Conservation (phyloP, 2,797 vertebrate genomes). For the Rhinichthys osculus region DNA sequence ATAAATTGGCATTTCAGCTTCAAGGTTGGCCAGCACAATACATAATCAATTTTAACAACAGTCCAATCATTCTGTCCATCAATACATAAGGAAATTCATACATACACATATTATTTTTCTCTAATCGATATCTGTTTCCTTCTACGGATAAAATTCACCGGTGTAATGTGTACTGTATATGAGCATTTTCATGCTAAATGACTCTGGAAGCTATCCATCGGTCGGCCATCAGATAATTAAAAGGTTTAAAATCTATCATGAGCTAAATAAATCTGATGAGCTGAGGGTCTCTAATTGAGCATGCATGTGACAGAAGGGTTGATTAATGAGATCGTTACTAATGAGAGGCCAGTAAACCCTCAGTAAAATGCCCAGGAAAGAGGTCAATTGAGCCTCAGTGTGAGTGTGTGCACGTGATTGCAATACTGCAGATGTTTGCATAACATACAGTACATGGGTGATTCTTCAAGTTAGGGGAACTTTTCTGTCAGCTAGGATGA, state of each 20-base stretch:
- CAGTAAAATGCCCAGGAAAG: conserved; percentile 42
- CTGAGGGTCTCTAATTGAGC: conserved; percentile 49
- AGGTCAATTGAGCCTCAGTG: conserved; percentile 31
- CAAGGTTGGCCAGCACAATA: background rate
- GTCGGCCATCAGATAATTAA: conserved; percentile 44
- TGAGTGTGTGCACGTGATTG: conserved; percentile 3
- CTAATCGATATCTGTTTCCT: conserved; percentile 22
- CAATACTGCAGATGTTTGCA: conserved; percentile 32
- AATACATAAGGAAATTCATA: conserved; percentile 20
- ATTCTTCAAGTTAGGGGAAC: conserved; percentile 1
- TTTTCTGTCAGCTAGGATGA: background rate
- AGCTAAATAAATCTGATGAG: conserved; percentile 40
- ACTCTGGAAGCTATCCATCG: conserved; percentile 38
- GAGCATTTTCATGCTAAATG: conserved; percentile 38
- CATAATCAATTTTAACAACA: conserved; percentile 20
- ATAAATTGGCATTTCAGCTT: conserved; percentile 5
- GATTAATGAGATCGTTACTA: conserved; percentile 47
- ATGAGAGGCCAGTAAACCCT: conserved; percentile 49
- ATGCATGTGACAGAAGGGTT: conserved; percentile 42
- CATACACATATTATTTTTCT: conserved; percentile 13
- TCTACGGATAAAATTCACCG: background rate
- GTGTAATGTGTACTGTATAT: conserved; percentile 28
- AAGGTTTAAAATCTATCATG: conserved; percentile 45
- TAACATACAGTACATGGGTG: background rate
- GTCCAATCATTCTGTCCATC: background rate